Evolutionary conservation across 1,140 invertebrate genomes (phyloP).

Genomic region (Eumaeus atala): DNA sequence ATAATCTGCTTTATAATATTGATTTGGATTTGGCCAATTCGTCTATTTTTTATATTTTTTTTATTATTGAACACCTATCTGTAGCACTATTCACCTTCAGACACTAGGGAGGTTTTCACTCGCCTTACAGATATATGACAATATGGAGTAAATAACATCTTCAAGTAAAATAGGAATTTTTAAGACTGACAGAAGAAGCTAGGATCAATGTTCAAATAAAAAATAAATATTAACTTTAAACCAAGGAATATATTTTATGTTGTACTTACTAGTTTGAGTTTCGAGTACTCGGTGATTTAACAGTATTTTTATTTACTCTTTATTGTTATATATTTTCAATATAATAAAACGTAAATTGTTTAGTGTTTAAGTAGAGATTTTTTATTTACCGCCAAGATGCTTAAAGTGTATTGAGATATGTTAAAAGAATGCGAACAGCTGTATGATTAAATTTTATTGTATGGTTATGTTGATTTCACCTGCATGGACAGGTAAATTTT

Average conservation of each 20-base stretch:
- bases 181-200: constrained; percentile 2
- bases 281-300: not conserved
- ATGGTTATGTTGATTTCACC: no score
- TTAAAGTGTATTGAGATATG: constrained; percentile 5
- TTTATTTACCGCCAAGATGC: constrained; percentile 16
- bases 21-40: no score
- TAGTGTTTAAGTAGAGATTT: constrained; percentile 18
- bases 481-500: no score
- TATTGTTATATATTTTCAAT: constrained; percentile 4
- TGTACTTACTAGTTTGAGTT: not conserved
- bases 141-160: not conserved
- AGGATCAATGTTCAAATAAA: no score
- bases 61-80: not conserved
- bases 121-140: constrained; percentile 3
- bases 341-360: constrained; percentile 4
- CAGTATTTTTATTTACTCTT: not conserved
- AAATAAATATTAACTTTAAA: no score
- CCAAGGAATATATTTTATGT: no score
- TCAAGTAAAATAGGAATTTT: constrained; percentile 1
- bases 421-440: not conserved
- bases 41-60: no score
- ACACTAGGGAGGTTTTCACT: not conserved
- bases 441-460: no score
- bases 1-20: no score
- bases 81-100: not conserved